These are phyloP conservation scores for Dicrostonyx torquatus DNA, from an alignment of 2,797 vertebrate genomes.

Conservation along the genomic window DNA sequence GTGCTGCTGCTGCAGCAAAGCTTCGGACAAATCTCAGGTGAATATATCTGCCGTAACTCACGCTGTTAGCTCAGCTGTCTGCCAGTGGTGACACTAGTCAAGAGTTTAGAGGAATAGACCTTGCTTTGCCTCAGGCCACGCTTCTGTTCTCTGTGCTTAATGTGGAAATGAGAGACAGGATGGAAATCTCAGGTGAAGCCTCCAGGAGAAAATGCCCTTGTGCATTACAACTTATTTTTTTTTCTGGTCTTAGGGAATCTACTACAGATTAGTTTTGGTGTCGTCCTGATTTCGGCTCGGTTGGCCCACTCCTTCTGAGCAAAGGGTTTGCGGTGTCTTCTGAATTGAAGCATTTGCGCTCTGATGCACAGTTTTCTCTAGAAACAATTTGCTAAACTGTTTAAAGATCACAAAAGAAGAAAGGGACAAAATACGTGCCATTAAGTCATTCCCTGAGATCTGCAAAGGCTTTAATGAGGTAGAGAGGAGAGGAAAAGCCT, in stretches of 20 bases:
- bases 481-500: constrained; percentile 68
- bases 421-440: constrained; percentile 63
- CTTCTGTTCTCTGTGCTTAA: constrained; percentile 77
- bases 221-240: constrained; percentile 72
- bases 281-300: constrained; percentile 63
- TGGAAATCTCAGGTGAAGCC: constrained; percentile 75
- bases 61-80: constrained; percentile 62
- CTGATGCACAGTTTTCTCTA: constrained; percentile 58
- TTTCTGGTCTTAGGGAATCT: constrained; percentile 68
- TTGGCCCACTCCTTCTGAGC: constrained; percentile 50
- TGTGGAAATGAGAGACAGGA: constrained; percentile 74
- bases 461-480: constrained; percentile 80
- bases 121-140: constrained; percentile 73
- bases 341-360: constrained; percentile 62
- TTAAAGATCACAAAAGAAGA: constrained; percentile 76
- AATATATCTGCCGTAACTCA: constrained; percentile 61
- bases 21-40: constrained; percentile 58
- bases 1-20: constrained; percentile 40
- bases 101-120: constrained; percentile 70
- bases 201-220: constrained; percentile 75
- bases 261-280: constrained; percentile 71
- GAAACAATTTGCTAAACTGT: constrained; percentile 78
- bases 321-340: constrained; percentile 43
- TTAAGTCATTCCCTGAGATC: constrained; percentile 72
- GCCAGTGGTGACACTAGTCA: constrained; percentile 69